phyloP scores from a whole-genome alignment of 2,797 vertebrate genomes.

The Hemibagrus guttatus region DNA sequence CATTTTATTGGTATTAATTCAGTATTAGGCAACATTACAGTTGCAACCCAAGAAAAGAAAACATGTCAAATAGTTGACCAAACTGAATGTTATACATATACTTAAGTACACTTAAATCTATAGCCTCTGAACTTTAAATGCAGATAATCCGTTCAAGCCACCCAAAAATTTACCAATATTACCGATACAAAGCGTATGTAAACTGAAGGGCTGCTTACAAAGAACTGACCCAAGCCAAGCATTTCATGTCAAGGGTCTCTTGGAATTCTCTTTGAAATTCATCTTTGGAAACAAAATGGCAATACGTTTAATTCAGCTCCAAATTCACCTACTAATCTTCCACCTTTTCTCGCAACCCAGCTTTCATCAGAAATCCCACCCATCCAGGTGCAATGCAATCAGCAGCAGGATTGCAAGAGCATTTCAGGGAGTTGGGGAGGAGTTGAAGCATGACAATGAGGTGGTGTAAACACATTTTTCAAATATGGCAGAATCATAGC shows the following conservation, averaged over 20 bases:
- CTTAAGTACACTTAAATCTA: too few species aligned
- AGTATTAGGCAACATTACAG: background rate
- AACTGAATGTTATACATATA: background rate
- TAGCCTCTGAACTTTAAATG: background rate
- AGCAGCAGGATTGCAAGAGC: background rate
- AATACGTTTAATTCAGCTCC: background rate
- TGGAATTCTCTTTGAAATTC: too few species aligned
- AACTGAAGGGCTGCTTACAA: too few species aligned
- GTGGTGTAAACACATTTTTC: conserved; percentile 10
- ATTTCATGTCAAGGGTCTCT: too few species aligned
- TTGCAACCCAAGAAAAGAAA: background rate
- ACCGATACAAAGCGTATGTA: too few species aligned
- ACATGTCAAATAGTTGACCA: background rate
- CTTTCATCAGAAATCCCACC: background rate
- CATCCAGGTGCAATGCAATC: background rate
- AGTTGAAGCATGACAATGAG: background rate
- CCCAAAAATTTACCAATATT: too few species aligned
- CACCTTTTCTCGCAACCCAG: background rate
- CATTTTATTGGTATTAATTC: background rate
- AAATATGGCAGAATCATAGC: background rate
- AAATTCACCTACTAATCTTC: background rate
- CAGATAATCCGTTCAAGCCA: too few species aligned
- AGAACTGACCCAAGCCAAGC: too few species aligned
- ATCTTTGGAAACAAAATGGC: background rate
- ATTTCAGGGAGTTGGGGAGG: background rate